Evolutionary conservation across 2,113 vertebrate genomes (phyloP).

Genomic region (Scalopus aquaticus): DNA sequence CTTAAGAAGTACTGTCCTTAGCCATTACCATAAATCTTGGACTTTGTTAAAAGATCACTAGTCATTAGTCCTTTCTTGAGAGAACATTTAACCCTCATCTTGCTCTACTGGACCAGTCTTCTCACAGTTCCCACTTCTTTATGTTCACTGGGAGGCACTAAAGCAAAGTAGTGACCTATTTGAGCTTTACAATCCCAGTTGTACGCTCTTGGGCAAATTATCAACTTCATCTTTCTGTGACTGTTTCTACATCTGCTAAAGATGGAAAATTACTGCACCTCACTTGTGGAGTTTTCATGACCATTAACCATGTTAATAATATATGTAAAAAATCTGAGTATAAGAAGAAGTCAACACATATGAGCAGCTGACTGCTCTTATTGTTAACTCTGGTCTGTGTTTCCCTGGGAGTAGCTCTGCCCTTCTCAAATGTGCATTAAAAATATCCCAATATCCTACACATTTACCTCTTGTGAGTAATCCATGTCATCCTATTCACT

Average conservation of each 20-base stretch:
- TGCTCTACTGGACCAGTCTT: neutral
- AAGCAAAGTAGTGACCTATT: neutral
- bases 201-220: neutral
- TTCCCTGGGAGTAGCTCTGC: neutral
- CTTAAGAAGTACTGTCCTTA: neutral
- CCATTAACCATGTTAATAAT: neutral
- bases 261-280: neutral
- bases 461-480: constrained; percentile 38
- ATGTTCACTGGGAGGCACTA: neutral
- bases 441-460: neutral
- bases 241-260: neutral
- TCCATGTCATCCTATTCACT: neutral
- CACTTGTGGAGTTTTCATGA: neutral
- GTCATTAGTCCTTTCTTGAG: neutral
- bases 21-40: neutral
- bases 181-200: neutral
- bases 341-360: neutral
- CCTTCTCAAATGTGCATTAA: neutral
- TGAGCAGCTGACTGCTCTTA: neutral
- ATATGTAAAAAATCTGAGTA: neutral
- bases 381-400: neutral
- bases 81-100: neutral
- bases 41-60: neutral
- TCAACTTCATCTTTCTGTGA: neutral
- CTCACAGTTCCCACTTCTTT: neutral